phyloP scores from a whole-genome alignment of 2,113 vertebrate species.

The Pogonocichla stellata region DNA sequence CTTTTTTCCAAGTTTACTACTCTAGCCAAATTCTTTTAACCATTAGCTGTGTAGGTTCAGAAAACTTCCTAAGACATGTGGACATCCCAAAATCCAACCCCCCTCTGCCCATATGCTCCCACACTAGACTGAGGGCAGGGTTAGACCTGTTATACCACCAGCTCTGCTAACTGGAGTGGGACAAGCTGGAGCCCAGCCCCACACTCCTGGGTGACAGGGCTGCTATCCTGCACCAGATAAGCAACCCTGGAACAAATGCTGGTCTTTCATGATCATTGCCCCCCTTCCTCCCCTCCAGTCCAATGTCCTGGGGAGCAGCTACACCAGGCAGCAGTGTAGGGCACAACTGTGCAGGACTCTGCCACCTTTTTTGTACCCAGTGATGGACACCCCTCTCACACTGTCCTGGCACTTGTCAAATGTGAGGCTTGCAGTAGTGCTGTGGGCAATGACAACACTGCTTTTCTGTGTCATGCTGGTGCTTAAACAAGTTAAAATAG shows the following conservation, averaged over 20 bases:
- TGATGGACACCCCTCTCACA: neutral
- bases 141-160: neutral
- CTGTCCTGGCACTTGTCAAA: neutral
- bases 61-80: neutral
- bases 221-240: neutral
- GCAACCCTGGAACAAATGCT: neutral
- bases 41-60: neutral
- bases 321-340: neutral
- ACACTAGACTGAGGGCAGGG: rapidly evolving
- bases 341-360: neutral
- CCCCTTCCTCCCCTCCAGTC: neutral
- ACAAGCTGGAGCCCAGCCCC: neutral
- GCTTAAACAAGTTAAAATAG: neutral
- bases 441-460: neutral
- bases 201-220: neutral
- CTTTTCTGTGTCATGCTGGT: neutral
- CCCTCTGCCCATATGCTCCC: neutral
- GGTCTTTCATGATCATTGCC: neutral
- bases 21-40: neutral
- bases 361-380: neutral
- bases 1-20: neutral
- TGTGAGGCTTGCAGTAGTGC: neutral
- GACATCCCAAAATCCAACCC: neutral
- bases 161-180: neutral
- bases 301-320: neutral